Percentiles rank a stretch among this genome's conserved stretches.
These are phyloP conservation scores for Ctenodactylus gundi DNA, from an alignment of 2,113 vertebrate species.

Conservation along the genomic window DNA sequence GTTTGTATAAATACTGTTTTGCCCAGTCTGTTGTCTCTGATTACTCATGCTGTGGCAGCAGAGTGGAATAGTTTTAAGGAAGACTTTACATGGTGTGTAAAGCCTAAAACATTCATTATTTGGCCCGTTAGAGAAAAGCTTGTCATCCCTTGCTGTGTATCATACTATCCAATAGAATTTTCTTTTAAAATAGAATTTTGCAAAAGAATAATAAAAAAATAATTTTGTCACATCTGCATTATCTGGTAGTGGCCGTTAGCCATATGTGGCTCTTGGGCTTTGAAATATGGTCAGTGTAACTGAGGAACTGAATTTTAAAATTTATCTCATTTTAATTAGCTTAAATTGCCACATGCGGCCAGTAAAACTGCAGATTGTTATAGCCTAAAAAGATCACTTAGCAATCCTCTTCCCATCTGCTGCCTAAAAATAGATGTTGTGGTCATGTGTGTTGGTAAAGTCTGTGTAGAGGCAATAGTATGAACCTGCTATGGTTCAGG, in stretches of 20 bases:
- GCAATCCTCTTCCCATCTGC: conserved; percentile 14
- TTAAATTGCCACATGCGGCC: background rate
- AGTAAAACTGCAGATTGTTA: conserved; percentile 2
- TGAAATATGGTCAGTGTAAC: background rate
- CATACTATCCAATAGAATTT: background rate
- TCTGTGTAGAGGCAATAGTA: background rate
- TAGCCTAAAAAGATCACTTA: conserved; percentile 12
- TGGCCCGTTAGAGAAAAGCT: background rate
- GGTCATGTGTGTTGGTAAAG: conserved; percentile 12
- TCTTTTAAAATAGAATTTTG: background rate
- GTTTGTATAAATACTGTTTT: conserved; percentile 53
- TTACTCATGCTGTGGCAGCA: background rate
- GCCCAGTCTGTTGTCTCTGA: background rate
- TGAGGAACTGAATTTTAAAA: conserved; percentile 15
- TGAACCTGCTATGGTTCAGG: background rate
- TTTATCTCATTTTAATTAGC: conserved; percentile 40
- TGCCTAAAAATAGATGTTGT: conserved; percentile 47
- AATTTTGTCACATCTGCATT: background rate
- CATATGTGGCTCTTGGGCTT: background rate
- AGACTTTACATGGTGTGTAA: background rate
- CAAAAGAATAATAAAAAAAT: no score
- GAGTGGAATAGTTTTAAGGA: background rate
- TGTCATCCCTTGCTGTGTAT: background rate
- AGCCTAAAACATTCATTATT: background rate
- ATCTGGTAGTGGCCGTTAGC: background rate